A percentile compares a stretch with the other conserved stretches of the same genome.
Evolutionary conservation across 2,113 vertebrate species (phyloP).

Genomic region (Excalfactoria chinensis): DNA sequence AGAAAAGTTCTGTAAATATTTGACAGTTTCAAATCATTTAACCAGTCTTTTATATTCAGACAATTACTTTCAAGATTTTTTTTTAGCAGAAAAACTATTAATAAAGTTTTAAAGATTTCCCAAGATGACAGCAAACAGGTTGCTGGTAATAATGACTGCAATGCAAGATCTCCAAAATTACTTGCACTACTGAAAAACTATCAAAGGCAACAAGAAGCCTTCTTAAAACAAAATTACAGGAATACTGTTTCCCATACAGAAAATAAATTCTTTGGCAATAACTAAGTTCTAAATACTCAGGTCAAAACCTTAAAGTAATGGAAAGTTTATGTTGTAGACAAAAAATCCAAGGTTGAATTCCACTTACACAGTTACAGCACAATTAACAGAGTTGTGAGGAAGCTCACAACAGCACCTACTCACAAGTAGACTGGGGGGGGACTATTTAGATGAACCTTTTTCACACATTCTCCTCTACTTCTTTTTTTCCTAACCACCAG

Average conservation of each 20-base stretch:
- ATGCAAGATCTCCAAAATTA: neutral
- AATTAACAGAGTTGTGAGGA: neutral
- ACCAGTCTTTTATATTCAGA: neutral
- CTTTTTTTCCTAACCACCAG: neutral
- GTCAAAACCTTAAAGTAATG: neutral
- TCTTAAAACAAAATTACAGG: neutral
- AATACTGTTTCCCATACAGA: neutral
- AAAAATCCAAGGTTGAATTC: neutral
- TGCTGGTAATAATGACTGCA: neutral
- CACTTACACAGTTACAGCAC: neutral
- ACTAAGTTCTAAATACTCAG: neutral
- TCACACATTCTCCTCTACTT: neutral
- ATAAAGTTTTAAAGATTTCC: neutral
- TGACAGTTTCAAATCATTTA: neutral
- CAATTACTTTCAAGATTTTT: neutral
- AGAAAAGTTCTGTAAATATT: neutral
- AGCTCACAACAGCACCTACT: neutral
- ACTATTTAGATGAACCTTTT: neutral
- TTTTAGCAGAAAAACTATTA: neutral
- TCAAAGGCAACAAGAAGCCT: neutral
- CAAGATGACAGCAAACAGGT: neutral
- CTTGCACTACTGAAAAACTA: neutral
- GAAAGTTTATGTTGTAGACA: neutral
- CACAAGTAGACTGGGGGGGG: neutral
- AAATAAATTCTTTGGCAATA: neutral